Evolutionary conservation across 2,888 invertebrate species (phyloP).

Genomic region (Aethes cnicana): DNA sequence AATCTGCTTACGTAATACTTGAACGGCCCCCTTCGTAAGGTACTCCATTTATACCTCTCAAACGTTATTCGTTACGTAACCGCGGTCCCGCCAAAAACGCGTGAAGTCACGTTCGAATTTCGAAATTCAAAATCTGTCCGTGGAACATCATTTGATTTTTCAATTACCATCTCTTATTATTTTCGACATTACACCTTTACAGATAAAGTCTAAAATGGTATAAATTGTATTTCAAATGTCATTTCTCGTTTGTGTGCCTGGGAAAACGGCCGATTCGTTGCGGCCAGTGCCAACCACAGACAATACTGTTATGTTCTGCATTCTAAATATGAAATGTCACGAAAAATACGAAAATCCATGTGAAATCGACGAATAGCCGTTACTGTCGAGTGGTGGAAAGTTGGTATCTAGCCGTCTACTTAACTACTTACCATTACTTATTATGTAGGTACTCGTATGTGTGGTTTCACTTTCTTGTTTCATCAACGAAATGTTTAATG

Average conservation of each 20-base stretch:
- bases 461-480: no score
- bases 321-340: conserved; percentile 19
- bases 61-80: conserved; percentile 11
- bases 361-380: conserved; percentile 9
- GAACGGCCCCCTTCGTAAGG: no score
- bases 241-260: conserved; percentile 33
- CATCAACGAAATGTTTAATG: no score
- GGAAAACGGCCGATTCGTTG: conserved; percentile 35
- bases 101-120: conserved; percentile 34
- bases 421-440: no score
- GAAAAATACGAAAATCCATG: conserved; percentile 18
- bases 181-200: no score
- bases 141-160: no score
- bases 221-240: no score
- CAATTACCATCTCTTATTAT: no score
- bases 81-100: conserved; percentile 15
- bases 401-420: neutral
- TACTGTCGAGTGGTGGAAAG: neutral
- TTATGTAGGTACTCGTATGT: no score
- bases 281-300: conserved; percentile 29
- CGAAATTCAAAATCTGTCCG: conserved; percentile 35
- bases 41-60: neutral
- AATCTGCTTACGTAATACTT: no score
- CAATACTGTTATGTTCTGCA: conserved; percentile 26
- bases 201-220: no score